phyloP scores from a whole-genome alignment of 2,888 invertebrate species.

The Scaptomyza polygonia region DNA sequence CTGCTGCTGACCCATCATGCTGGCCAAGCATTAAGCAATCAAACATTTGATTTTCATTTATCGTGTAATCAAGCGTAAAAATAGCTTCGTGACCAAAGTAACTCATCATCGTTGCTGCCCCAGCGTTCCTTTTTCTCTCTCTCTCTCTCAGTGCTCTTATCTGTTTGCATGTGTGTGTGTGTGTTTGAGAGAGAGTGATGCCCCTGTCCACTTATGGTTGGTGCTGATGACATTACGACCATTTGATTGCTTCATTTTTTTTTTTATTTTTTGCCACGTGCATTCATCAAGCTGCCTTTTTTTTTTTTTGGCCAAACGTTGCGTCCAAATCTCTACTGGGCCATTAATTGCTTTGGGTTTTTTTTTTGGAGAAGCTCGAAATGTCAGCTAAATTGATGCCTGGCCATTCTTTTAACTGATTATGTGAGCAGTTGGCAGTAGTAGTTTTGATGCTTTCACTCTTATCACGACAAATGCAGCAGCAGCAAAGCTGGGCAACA shows the following conservation, averaged over 20 bases:
- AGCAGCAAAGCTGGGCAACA: neutral
- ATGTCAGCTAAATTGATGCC: conserved; percentile 35
- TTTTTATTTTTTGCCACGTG: conserved; percentile 52
- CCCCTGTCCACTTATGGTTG: conserved; percentile 56
- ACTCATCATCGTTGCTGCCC: conserved; percentile 68
- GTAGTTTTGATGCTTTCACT: conserved; percentile 6
- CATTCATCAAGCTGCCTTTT: conserved; percentile 52
- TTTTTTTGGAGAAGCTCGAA: conserved; percentile 1
- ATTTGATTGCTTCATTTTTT: conserved; percentile 70
- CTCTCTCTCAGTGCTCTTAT: conserved; percentile 14
- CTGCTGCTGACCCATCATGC: conserved; percentile 26
- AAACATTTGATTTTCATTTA: conserved; percentile 80
- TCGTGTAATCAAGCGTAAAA: conserved; percentile 80
- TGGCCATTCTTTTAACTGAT: conserved; percentile 21
- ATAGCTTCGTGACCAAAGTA: conserved; percentile 80
- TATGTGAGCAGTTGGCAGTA: conserved; percentile 23
- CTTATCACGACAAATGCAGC: conserved; percentile 18
- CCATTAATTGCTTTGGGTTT: conserved; percentile 47
- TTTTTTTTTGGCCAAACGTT: conserved; percentile 25
- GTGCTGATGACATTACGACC: conserved; percentile 76
- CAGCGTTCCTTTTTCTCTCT: conserved; percentile 33
- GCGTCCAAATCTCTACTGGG: conserved; percentile 32
- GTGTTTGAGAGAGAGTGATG: conserved; percentile 19
- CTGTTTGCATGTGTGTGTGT: conserved; percentile 14
- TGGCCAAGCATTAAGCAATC: conserved; percentile 73